Evolutionary conservation across 2,113 vertebrate genomes (phyloP).

Genomic region (Anolis sagrei): DNA sequence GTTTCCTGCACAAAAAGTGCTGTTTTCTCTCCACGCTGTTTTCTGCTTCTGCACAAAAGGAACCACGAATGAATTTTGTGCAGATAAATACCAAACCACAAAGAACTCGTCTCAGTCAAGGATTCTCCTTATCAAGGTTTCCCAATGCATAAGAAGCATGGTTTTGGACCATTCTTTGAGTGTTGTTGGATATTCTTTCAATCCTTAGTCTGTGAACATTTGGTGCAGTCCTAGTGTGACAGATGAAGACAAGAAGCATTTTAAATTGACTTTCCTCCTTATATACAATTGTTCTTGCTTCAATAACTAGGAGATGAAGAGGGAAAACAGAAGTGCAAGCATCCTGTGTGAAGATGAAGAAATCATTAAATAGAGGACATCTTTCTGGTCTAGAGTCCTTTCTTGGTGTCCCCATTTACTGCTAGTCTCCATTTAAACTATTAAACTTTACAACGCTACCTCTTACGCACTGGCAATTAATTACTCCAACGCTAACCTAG

Average conservation of each 20-base stretch:
- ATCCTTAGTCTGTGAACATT: not conserved
- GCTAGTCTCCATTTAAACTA: not conserved
- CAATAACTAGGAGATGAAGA: not conserved
- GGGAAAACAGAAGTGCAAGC: not conserved
- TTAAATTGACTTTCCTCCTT: not conserved
- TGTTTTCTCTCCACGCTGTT: too few relatives aligned
- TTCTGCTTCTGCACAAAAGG: too few relatives aligned
- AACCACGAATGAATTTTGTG: too few relatives aligned
- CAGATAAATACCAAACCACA: too few relatives aligned
- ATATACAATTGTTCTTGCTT: not conserved
- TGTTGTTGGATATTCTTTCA: not conserved
- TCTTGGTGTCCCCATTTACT: not conserved
- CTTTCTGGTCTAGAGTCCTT: not conserved
- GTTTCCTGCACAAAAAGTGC: too few relatives aligned
- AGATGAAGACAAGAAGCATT: not conserved
- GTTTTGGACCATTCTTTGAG: too few relatives aligned
- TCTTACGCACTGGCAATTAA: slow-evolving; percentile 14
- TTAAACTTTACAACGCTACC: slow-evolving; percentile 4
- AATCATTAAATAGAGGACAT: not conserved
- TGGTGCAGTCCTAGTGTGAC: not conserved
- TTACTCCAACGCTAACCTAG: slow-evolving; percentile 8
- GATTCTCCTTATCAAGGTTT: too few relatives aligned
- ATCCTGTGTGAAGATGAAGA: too few relatives aligned
- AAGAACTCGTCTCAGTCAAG: too few relatives aligned
- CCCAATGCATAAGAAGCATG: not conserved